Percentiles rank a stretch among this genome's conserved stretches.
Conservation (phyloP, 2,797 vertebrate species). For the Peromyscus nudipes region DNA sequence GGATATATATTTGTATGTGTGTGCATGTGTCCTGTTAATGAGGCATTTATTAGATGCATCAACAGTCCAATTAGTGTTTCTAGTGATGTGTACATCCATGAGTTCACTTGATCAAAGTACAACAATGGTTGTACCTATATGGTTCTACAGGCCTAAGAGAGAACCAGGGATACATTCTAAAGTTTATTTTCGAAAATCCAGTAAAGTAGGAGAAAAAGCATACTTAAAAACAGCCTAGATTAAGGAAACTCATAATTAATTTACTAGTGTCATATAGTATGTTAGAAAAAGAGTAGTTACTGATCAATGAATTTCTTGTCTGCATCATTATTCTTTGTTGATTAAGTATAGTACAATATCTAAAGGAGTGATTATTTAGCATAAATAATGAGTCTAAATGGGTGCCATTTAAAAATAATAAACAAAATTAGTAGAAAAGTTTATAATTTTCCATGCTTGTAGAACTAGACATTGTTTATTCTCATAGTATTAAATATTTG, state of each 20-base stretch:
- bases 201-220: not conserved
- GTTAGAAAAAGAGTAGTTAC: not conserved
- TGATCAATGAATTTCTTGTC: not conserved
- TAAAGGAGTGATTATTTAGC: constrained; percentile 23
- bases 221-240: not conserved
- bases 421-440: not conserved
- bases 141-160: constrained; percentile 60
- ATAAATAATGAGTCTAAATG: not conserved
- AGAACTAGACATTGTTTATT: not conserved
- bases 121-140: constrained; percentile 78
- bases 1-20: not conserved
- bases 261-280: not conserved
- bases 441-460: not conserved
- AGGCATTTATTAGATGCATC: constrained; percentile 84
- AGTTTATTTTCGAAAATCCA: constrained; percentile 64
- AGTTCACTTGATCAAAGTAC: constrained; percentile 78
- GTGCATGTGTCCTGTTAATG: constrained; percentile 74
- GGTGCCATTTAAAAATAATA: not conserved
- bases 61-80: constrained; percentile 78
- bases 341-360: not conserved
- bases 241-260: not conserved
- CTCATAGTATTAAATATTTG: not conserved
- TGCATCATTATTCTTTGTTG: not conserved
- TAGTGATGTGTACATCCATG: constrained; percentile 84
- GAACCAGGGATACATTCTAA: constrained; percentile 69